Evolutionary conservation across 2,113 vertebrate genomes (phyloP).

Genomic region (Empidonax traillii): DNA sequence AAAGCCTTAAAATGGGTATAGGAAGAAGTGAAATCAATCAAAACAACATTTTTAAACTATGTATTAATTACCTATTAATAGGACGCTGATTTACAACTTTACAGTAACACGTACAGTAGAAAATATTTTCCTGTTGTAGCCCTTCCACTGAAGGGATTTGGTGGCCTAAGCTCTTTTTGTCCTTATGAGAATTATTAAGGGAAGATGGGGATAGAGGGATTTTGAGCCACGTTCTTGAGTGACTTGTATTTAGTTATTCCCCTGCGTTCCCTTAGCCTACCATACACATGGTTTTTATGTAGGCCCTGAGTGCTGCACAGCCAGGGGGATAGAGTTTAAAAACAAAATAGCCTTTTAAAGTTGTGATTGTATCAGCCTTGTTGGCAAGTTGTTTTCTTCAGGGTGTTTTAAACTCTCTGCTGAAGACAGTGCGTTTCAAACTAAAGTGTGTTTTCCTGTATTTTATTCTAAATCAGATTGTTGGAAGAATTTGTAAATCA

Average conservation of each 20-base stretch:
- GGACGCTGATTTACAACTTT: background rate
- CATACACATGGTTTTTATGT: background rate
- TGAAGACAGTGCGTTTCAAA: background rate
- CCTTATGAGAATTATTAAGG: background rate
- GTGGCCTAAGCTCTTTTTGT: background rate
- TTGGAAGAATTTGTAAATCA: constrained; percentile 97
- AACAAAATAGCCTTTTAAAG: background rate
- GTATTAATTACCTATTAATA: background rate
- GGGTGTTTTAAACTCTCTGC: background rate
- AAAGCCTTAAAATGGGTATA: accelerated
- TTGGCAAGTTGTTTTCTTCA: background rate
- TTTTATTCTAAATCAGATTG: constrained; percentile 77
- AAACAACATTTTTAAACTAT: background rate
- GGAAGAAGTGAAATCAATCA: background rate
- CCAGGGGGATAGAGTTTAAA: background rate
- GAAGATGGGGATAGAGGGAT: background rate
- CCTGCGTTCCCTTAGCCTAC: background rate
- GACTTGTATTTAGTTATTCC: background rate
- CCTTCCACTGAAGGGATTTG: background rate
- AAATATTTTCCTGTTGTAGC: background rate
- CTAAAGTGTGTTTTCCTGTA: background rate
- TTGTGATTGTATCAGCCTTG: background rate
- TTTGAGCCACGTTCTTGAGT: background rate
- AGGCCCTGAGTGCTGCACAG: background rate
- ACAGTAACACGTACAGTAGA: background rate